phyloP scores from a whole-genome alignment of 2,888 invertebrate genomes.

The Scrobipalpa atriplicella region DNA sequence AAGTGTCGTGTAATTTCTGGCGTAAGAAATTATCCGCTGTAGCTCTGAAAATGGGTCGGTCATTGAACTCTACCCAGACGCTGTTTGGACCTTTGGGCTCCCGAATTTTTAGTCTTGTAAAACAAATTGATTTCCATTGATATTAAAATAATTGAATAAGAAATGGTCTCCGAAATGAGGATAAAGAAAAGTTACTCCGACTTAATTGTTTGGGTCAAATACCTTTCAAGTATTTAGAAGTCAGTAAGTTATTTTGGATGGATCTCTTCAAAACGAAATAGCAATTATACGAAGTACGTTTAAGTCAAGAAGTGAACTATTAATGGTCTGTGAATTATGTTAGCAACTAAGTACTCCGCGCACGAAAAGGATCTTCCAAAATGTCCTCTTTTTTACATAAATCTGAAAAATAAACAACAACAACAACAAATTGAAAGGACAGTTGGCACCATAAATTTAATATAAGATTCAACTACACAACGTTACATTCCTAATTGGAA shows the following conservation, averaged over 20 bases:
- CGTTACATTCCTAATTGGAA: neutral
- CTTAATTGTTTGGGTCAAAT: neutral
- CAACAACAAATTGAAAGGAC: too few species aligned
- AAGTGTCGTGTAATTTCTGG: neutral
- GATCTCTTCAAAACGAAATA: too few species aligned
- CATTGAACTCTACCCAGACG: neutral
- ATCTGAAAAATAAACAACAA: too few species aligned
- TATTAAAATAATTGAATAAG: neutral
- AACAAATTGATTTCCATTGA: neutral
- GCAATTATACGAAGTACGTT: too few species aligned
- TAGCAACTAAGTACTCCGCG: too few species aligned
- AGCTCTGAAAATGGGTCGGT: constrained; percentile 8
- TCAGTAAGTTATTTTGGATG: too few species aligned
- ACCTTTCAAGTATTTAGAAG: neutral
- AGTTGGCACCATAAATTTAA: too few species aligned
- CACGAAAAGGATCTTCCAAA: too few species aligned
- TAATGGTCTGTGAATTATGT: too few species aligned
- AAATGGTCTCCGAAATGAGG: neutral
- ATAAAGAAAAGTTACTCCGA: neutral
- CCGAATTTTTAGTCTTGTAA: neutral
- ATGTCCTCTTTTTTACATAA: too few species aligned
- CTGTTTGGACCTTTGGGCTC: neutral
- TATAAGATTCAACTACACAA: too few species aligned
- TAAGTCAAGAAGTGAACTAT: too few species aligned
- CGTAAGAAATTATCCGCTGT: neutral